Percentiles rank a stretch among this genome's conserved stretches.
Evolutionary conservation across 2,888 invertebrate species (phyloP).

Genomic region (Epinotia brunnichana): DNA sequence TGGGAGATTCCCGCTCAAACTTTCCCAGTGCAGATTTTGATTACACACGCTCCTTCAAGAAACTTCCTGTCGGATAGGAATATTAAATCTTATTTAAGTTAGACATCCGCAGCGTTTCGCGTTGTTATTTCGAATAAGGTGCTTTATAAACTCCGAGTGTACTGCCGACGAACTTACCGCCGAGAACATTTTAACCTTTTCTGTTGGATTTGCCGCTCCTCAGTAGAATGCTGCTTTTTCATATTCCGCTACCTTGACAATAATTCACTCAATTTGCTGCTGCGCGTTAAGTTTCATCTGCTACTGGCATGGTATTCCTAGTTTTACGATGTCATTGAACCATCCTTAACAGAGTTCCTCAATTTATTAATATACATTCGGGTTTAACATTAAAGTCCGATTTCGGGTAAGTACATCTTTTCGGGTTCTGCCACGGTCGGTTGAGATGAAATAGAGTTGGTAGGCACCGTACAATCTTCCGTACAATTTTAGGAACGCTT

Average conservation of each 20-base stretch:
- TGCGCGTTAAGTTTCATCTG: slow-evolving; percentile 54
- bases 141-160: slow-evolving; percentile 74
- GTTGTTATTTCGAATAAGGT: slow-evolving; percentile 82
- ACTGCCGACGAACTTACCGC: slow-evolving; percentile 58
- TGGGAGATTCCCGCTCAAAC: slow-evolving; percentile 75
- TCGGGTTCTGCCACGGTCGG: slow-evolving; percentile 66
- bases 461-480: slow-evolving; percentile 64
- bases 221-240: slow-evolving; percentile 58
- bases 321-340: slow-evolving; percentile 49
- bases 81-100: slow-evolving; percentile 84
- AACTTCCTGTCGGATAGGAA: slow-evolving; percentile 81
- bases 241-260: slow-evolving; percentile 54
- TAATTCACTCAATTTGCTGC: slow-evolving; percentile 53
- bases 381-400: slow-evolving; percentile 59
- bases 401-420: slow-evolving; percentile 62
- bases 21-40: slow-evolving; percentile 81
- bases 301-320: slow-evolving; percentile 57
- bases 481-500: slow-evolving; percentile 78
- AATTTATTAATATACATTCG: slow-evolving; percentile 52
- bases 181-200: slow-evolving; percentile 68
- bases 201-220: slow-evolving; percentile 56
- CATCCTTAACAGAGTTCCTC: slow-evolving; percentile 48
- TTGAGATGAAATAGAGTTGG: slow-evolving; percentile 69
- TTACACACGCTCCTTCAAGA: slow-evolving; percentile 82
- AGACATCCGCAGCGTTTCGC: slow-evolving; percentile 77